phyloP scores from a whole-genome alignment of 2,797 vertebrate genomes.

The Hozukius guyotensis region DNA sequence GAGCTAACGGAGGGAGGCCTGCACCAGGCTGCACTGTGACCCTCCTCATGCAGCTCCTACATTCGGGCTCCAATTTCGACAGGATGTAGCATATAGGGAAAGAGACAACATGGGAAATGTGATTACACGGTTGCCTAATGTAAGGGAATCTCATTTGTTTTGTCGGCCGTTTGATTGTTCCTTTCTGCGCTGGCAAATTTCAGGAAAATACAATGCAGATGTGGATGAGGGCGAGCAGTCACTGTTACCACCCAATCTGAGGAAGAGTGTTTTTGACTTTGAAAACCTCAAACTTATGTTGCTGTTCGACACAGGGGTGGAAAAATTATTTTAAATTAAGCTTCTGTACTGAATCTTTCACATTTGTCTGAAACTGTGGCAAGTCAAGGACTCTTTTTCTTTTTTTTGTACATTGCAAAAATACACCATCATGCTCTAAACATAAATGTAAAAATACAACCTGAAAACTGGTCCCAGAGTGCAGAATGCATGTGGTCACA shows the following conservation, averaged over 20 bases:
- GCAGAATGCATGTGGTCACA: constrained; percentile 24
- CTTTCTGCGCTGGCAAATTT: constrained; percentile 59
- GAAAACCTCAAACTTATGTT: constrained; percentile 31
- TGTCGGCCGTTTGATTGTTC: constrained; percentile 59
- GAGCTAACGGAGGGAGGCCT: constrained; percentile 55
- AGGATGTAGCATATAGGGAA: constrained; percentile 54
- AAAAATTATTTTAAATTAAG: neutral
- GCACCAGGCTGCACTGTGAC: constrained; percentile 59
- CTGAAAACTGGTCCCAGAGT: constrained; percentile 14
- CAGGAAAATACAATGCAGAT: constrained; percentile 52
- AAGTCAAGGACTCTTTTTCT: neutral
- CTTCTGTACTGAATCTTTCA: neutral
- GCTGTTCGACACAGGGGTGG: neutral
- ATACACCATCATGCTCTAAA: constrained; percentile 15
- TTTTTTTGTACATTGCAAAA: neutral
- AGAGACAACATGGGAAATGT: constrained; percentile 72
- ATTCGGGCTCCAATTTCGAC: constrained; percentile 47
- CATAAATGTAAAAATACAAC: constrained; percentile 22
- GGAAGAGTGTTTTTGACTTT: constrained; percentile 58
- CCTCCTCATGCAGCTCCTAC: constrained; percentile 49
- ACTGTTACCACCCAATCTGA: constrained; percentile 46
- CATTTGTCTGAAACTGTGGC: neutral
- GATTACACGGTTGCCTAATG: constrained; percentile 77
- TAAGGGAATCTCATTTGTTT: constrained; percentile 79
- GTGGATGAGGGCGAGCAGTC: constrained; percentile 43